A percentile compares a stretch with the other conserved stretches of the same genome.
Evolutionary conservation across 2,113 vertebrate genomes (phyloP).

Genomic region (Lutjanus erythropterus): DNA sequence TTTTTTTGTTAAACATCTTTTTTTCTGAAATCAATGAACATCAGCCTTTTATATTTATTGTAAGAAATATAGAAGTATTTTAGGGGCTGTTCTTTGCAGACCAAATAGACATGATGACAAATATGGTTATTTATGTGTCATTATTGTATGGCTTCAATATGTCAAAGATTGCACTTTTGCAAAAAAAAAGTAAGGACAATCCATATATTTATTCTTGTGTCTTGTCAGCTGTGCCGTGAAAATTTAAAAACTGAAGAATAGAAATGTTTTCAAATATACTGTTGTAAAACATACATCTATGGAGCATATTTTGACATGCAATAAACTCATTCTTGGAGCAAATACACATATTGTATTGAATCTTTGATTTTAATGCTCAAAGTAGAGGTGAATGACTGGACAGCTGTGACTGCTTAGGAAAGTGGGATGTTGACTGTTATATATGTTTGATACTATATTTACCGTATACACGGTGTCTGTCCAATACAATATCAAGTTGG

Average conservation of each 20-base stretch:
- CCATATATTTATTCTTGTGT: constrained; percentile 25
- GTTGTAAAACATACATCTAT: constrained; percentile 18
- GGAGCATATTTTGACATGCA: constrained; percentile 29
- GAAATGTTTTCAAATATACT: constrained; percentile 34
- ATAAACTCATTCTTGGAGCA: constrained; percentile 60
- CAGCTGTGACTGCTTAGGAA: no score
- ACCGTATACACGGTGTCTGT: no score
- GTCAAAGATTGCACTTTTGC: neutral
- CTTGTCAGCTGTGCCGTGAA: constrained; percentile 24
- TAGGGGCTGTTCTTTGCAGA: constrained; percentile 14
- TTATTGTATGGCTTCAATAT: constrained; percentile 25
- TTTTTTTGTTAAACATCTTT: constrained; percentile 5
- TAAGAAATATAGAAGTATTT: constrained; percentile 16
- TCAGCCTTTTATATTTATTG: constrained; percentile 40
- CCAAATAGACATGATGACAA: constrained; percentile 20
- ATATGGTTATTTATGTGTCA: constrained; percentile 32
- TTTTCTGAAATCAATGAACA: neutral
- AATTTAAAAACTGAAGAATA: neutral
- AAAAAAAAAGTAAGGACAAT: constrained; percentile 35
- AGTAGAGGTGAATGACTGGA: neutral
- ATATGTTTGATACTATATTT: no score
- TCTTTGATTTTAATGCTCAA: neutral
- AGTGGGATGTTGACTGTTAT: neutral
- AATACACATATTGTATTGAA: neutral
- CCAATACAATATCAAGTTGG: no score